Base-by-base conservation (phyloP, 2,888 invertebrate species). In the Megastigmus dorsalis region DNA sequence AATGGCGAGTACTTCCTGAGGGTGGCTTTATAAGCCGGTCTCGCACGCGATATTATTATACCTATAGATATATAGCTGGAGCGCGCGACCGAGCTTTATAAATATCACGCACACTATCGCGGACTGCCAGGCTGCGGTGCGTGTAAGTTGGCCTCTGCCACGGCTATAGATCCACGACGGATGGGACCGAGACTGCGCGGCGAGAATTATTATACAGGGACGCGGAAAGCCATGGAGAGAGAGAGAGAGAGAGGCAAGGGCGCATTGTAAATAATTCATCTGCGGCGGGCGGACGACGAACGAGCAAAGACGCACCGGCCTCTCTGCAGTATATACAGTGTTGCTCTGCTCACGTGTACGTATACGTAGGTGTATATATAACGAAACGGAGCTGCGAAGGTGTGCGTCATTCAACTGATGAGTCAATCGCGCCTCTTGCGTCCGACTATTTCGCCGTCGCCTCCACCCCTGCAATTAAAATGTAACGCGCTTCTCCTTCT, bases 201-300 rank as follows among this genome's bases (percentile, higher is more conserved):
- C n/a, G n/a, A n/a, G n/a, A n/a, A n/a, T n/a, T n/a, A n/a, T n/a
- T n/a, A n/a, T n/a, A n/a, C n/a, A n/a, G n/a, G n/a, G 18, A 15
- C 3, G 18, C 43, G 3, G 33, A 33, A 7, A 33, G 7, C 33
- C 7, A n/a, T 4, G 43, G 18, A 4, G 43, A 4, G 2, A 28
- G 13, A 18, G 33, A 69, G 30, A 57, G n/a, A 15, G 15, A 50
- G 62, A 48, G 41, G 50, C 18, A 38, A 36, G 13, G 18, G 55
- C 28, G 54, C 63, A 36, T 71, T 59, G 63, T 74, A 74, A 65
- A 74, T 74, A 70, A 74, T 70, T 74, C 74, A 74, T 74, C 43
- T n/a, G n/a, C 69, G 62, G 36, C 43, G 54, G 15, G 60, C 20
- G 45, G n/a, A n/a, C 20, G 10, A 55, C 23, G 38, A 10, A 20